phyloP scores from a whole-genome alignment of 1,140 invertebrate species.

The Drosophila novamexicana region DNA sequence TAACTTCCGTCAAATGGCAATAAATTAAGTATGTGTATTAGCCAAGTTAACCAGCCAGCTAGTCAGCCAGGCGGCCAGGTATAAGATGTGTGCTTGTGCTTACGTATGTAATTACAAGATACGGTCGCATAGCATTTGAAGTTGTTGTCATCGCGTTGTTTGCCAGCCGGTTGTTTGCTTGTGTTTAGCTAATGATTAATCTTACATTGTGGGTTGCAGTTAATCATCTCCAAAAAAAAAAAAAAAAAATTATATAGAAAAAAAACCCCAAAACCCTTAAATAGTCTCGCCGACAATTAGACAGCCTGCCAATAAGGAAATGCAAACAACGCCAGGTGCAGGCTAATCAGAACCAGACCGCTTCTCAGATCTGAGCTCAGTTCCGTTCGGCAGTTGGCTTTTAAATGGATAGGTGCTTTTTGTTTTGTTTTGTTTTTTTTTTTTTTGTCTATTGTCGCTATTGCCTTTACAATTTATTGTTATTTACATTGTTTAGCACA shows the following conservation, averaged over 20 bases:
- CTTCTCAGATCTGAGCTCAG: not conserved
- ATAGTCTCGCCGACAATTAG: constrained; percentile 71
- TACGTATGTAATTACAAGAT: constrained; percentile 28
- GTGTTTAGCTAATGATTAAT: constrained; percentile 71
- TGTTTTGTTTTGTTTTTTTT: not conserved
- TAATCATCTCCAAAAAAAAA: constrained; percentile 70
- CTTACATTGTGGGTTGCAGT: constrained; percentile 49
- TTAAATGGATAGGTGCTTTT: constrained; percentile 34
- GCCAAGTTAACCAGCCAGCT: constrained; percentile 24
- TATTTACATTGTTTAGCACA: constrained; percentile 45
- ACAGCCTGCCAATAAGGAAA: constrained; percentile 72
- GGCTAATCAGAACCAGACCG: constrained; percentile 19
- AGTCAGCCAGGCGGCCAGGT: constrained; percentile 11
- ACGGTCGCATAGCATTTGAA: constrained; percentile 17
- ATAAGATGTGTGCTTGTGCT: constrained; percentile 30
- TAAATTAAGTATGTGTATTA: constrained; percentile 76
- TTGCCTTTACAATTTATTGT: constrained; percentile 28
- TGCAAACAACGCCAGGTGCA: constrained; percentile 52
- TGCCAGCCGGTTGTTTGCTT: constrained; percentile 35
- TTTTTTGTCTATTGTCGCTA: constrained; percentile 15
- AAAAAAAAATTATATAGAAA: constrained; percentile 24
- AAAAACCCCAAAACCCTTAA: constrained; percentile 59
- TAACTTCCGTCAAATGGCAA: constrained; percentile 78
- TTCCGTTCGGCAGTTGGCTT: constrained; percentile 26
- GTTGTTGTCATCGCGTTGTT: constrained; percentile 36